Base-by-base conservation (phyloP, 2,113 vertebrate genomes). In the Chlorocebus sabaeus region DNA sequence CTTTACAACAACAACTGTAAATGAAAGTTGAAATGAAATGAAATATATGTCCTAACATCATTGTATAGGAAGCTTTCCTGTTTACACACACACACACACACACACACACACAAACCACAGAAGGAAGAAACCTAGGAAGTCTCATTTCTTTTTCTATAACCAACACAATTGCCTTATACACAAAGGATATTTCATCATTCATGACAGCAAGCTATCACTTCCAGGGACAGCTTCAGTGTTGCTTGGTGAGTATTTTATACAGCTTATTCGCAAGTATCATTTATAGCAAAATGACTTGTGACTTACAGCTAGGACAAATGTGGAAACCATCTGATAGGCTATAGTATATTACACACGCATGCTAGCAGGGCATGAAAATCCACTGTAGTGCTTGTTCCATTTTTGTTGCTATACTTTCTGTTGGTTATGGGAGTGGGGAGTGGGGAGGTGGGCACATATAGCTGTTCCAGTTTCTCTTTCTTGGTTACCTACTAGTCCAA, bases 1-100 rank as follows among this genome's bases (percentile, higher is more conserved):
- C 72, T 59, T 78, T 94, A 75, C 68, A 97, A 97, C 73, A 75
- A 96, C 96, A 97, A 97, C 89, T 97, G 86, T 96, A 96, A 98
- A 96, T 97, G 82, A 98, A 97, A 97, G 84, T 13, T 96, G 83
- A 97, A 98, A 97, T 95, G 78, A 97, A 98, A 96, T 95, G 78
- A 97, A 98, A 97, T 95, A 97, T 88, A 93, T 84, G 83, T 83
- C 79, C 48, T 75, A 96, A 84, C 61, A 93, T 95, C 79, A 91
- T 38, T 67, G 48, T 84, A 95, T 12, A 91, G 50, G 35, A 22
- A 80, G 32, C 2, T 89, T 93, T 95, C 38, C 35, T 67, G 35
- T 93, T 95, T 82, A 57, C 72, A 94, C 64, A 83, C 85, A 95
- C 16, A 55, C 16, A 52, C 52, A 52, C 52, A 52, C 52, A 52